A percentile compares a stretch with the other conserved stretches of the same genome.
Evolutionary conservation across 1,140 invertebrate species (phyloP).

Genomic region (Eubasilissa regina): DNA sequence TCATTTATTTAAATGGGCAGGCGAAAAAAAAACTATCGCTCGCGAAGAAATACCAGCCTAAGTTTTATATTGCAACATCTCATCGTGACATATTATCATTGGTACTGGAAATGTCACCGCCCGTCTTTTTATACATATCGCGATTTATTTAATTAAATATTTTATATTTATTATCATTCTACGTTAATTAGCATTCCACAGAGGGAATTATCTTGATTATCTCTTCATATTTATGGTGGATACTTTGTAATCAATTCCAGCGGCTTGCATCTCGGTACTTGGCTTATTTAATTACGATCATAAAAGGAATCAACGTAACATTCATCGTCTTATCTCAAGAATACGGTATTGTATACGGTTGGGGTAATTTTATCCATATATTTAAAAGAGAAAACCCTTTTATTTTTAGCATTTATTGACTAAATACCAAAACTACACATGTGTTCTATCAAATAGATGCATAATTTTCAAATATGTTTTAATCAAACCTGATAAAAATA

Average conservation of each 20-base stretch:
- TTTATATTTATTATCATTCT: slow-evolving; percentile 24
- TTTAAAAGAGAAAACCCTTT: no score
- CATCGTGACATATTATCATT: slow-evolving; percentile 35
- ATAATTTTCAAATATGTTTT: no score
- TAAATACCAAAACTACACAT: no score
- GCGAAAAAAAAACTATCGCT: neutral
- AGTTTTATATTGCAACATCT: slow-evolving; percentile 2
- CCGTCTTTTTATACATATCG: slow-evolving; percentile 14
- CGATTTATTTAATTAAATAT: slow-evolving; percentile 29
- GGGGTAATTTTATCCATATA: no score
- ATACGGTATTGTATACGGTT: no score
- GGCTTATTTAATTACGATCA: no score
- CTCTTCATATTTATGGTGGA: slow-evolving; percentile 4
- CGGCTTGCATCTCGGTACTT: no score
- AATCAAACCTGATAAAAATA: no score
- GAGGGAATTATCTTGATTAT: neutral
- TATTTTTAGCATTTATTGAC: no score
- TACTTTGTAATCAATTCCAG: slow-evolving; percentile 3
- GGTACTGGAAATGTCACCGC: slow-evolving; percentile 20
- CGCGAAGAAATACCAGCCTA: neutral
- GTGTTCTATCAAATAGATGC: no score
- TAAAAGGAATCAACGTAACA: no score
- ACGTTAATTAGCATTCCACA: slow-evolving; percentile 30
- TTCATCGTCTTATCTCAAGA: no score
- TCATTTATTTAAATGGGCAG: slow-evolving; percentile 11